Conservation (phyloP, 2,888 invertebrate species). For the Buathra laborator region DNA sequence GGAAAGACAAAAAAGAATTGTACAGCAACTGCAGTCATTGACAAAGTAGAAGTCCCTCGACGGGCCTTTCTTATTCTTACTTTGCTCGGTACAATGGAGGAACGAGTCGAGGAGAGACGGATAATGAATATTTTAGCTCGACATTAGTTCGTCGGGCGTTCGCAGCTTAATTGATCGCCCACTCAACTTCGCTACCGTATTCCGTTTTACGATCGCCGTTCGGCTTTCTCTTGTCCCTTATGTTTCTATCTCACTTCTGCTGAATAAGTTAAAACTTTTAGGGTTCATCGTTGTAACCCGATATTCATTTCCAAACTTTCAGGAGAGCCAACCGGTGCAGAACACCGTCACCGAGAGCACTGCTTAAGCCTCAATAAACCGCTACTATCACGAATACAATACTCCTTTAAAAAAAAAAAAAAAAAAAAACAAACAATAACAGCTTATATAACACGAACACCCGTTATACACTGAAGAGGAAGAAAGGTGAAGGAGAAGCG, state of each 20-base stretch:
- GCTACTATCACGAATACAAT: slow-evolving; percentile 64
- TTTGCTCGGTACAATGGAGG: not conserved
- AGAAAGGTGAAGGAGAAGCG: slow-evolving; percentile 72
- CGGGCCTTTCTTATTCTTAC: not conserved
- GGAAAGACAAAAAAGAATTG: not conserved
- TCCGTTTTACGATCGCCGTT: slow-evolving; percentile 5
- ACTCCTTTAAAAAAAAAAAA: slow-evolving; percentile 57
- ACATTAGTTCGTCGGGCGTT: not conserved
- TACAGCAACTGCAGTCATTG: not conserved
- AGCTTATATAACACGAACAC: slow-evolving; percentile 78
- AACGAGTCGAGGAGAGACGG: not conserved
- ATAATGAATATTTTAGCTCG: slow-evolving; percentile 6
- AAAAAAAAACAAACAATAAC: slow-evolving; percentile 43
- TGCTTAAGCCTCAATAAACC: slow-evolving; percentile 84
- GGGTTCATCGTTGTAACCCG: not conserved
- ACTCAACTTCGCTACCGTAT: not conserved
- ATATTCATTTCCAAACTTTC: slow-evolving; percentile 69
- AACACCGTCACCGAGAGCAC: slow-evolving; percentile 88
- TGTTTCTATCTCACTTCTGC: not conserved
- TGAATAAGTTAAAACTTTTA: slow-evolving; percentile 32
- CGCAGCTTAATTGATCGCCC: not conserved
- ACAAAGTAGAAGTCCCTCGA: not conserved
- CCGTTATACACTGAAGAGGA: slow-evolving; percentile 74
- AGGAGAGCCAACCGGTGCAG: slow-evolving; percentile 88
- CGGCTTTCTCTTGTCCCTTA: not conserved